Evolutionary conservation across 2,888 invertebrate genomes (phyloP), one percentile per base, ranked within the genome.

Genomic region (Chrysolina haemoptera): DNA sequence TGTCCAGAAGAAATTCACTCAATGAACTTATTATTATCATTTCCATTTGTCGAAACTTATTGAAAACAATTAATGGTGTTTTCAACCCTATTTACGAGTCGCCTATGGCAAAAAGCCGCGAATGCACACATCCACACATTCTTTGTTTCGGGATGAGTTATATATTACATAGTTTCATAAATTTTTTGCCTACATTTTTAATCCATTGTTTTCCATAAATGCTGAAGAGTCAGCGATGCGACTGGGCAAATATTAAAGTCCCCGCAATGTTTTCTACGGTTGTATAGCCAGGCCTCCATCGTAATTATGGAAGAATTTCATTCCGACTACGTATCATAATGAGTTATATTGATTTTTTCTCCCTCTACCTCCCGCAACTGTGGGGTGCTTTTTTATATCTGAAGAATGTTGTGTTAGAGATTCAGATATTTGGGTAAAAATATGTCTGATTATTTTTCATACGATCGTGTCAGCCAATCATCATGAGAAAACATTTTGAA

Each of bases 171-270:
- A 69, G 73, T 70, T 73, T 73, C 71, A 74, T 73, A 65, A 70
- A 78, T 76, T 76, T 76, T 78, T 76, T 68, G 64, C 64, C 71
- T 76, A 74, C 78, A 70, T 73, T 76, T 74, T 74, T 70, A 73
- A 74, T 70, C 73, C 73, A 74, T 74, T 74, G 78, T 76, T 74
- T 73, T 74, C 74, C 67, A 71, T 76, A 74, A 78, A 76, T 66
- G 62, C 71, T 73, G 73, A 75, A 73, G 70, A 76, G 50, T 76
- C 73, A 78, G 70, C 68, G 70, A 76, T 73, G 73, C 76, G 74
- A 50, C 65, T 64, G 14, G 55, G 74, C 62, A 68, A 70, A 73
- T 76, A 76, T 76, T 78, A 78, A 74, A 78, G 67, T 70, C 65
- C 64, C 68, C 62, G 68, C 46, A 68, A 66, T 66, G 50, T 66